A percentile compares a stretch with the other conserved stretches of the same genome.
These are phyloP conservation scores for Enteromius viviparus DNA, from an alignment of 2,797 vertebrate species.

Conservation along the genomic window DNA sequence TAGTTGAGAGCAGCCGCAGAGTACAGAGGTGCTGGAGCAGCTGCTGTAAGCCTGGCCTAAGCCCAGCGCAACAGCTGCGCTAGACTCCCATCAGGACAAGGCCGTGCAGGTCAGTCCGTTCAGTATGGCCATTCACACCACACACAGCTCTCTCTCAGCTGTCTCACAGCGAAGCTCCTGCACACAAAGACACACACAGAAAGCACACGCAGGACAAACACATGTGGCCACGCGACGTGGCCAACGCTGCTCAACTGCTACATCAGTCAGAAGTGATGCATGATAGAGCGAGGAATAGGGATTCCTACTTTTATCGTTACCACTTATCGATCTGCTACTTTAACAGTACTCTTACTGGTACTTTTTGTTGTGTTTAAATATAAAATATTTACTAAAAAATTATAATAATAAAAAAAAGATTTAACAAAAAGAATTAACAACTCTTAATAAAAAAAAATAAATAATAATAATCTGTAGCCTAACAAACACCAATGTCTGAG, in stretches of 20 bases:
- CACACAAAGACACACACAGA: constrained; percentile 64
- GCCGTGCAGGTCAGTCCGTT: constrained; percentile 32
- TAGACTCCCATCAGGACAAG: constrained; percentile 45
- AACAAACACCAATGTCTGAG: no score
- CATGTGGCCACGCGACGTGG: constrained; percentile 50
- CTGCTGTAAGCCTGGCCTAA: constrained; percentile 57
- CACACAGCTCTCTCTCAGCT: constrained; percentile 67
- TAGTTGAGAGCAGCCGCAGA: neutral
- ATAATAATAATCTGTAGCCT: no score
- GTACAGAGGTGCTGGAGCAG: constrained; percentile 55
- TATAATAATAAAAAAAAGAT: no score
- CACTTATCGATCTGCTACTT: no score
- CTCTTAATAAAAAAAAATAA: no score
- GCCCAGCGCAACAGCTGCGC: constrained; percentile 67
- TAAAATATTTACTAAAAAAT: no score
- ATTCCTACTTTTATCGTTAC: no score
- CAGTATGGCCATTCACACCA: constrained; percentile 56
- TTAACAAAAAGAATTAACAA: no score
- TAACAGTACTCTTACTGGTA: no score
- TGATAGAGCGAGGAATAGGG: neutral
- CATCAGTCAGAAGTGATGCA: constrained; percentile 60
- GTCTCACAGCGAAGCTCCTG: constrained; percentile 63
- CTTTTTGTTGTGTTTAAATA: no score
- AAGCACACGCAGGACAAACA: constrained; percentile 44
- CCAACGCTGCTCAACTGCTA: constrained; percentile 67